phyloP scores from a whole-genome alignment of 2,888 invertebrate genomes.

The Sesia apiformis region DNA sequence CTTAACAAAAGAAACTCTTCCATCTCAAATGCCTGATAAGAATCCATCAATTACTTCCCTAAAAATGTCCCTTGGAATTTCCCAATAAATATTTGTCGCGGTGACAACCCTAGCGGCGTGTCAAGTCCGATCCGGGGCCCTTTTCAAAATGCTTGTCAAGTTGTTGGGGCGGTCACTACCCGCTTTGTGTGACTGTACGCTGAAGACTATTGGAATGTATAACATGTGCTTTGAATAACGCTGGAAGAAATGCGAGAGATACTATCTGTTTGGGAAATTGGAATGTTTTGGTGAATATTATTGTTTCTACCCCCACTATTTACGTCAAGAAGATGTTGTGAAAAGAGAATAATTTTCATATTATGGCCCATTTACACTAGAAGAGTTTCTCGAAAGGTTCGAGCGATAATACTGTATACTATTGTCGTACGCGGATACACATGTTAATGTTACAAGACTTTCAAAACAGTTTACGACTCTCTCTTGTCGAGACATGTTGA shows the following conservation, averaged over 20 bases:
- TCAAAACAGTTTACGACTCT: too few relatives aligned
- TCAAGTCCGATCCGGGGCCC: conserved; percentile 53
- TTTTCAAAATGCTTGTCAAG: conserved; percentile 60
- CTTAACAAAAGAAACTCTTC: too few relatives aligned
- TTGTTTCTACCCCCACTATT: too few relatives aligned
- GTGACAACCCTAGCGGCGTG: conserved; percentile 49
- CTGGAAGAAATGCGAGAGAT: neutral
- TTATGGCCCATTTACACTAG: too few relatives aligned
- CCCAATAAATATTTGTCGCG: conserved; percentile 42
- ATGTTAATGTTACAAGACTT: too few relatives aligned
- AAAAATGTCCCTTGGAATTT: conserved; percentile 29
- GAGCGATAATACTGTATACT: too few relatives aligned
- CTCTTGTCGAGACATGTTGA: too few relatives aligned
- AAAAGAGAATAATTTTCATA: too few relatives aligned
- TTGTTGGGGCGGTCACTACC: conserved; percentile 37
- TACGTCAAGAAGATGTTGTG: too few relatives aligned
- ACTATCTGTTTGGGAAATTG: neutral
- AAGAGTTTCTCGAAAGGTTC: too few relatives aligned
- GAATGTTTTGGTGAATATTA: neutral
- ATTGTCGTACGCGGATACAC: too few relatives aligned
- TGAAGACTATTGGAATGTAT: neutral
- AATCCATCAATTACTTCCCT: conserved; percentile 32
- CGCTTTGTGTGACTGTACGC: conserved; percentile 34
- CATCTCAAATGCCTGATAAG: conserved; percentile 17
- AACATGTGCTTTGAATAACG: neutral